Evolutionary conservation across 1,140 invertebrate species (phyloP).

Genomic region (Drosophila santomea): DNA sequence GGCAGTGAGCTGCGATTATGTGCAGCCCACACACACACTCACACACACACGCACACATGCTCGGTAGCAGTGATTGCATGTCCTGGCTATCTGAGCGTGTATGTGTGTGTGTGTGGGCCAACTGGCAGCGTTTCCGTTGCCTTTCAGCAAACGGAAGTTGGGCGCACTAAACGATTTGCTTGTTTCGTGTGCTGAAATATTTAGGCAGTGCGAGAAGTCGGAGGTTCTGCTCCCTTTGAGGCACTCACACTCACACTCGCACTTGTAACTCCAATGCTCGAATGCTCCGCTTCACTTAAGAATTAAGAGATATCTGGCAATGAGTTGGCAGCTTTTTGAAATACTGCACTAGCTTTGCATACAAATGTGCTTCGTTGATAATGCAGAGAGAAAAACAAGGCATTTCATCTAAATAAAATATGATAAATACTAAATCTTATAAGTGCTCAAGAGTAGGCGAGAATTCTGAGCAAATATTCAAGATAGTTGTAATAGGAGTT

Average conservation of each 20-base stretch:
- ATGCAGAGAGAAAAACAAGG: slow-evolving; percentile 2
- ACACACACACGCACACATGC: neutral
- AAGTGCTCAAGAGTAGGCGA: too few relatives aligned
- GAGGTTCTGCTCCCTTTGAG: slow-evolving; percentile 7
- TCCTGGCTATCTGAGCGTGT: slow-evolving; percentile 25
- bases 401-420: neutral
- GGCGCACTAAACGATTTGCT: slow-evolving; percentile 79
- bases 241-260: neutral
- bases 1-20: slow-evolving; percentile 78
- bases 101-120: slow-evolving; percentile 5
- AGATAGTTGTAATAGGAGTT: too few relatives aligned
- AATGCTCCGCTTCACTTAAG: slow-evolving; percentile 55
- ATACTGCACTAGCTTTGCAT: slow-evolving; percentile 33
- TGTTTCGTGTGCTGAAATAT: slow-evolving; percentile 75
- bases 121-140: slow-evolving; percentile 63
- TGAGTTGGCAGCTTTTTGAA: slow-evolving; percentile 40
- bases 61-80: slow-evolving; percentile 46
- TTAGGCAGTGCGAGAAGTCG: slow-evolving; percentile 42
- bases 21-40: slow-evolving; percentile 47
- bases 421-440: too few relatives aligned
- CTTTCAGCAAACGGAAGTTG: slow-evolving; percentile 70
- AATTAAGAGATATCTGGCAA: slow-evolving; percentile 69
- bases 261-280: slow-evolving; percentile 4
- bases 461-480: neutral
- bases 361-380: slow-evolving; percentile 43